Conservation (phyloP, 2,113 vertebrate genomes). For the Mobula birostris region DNA sequence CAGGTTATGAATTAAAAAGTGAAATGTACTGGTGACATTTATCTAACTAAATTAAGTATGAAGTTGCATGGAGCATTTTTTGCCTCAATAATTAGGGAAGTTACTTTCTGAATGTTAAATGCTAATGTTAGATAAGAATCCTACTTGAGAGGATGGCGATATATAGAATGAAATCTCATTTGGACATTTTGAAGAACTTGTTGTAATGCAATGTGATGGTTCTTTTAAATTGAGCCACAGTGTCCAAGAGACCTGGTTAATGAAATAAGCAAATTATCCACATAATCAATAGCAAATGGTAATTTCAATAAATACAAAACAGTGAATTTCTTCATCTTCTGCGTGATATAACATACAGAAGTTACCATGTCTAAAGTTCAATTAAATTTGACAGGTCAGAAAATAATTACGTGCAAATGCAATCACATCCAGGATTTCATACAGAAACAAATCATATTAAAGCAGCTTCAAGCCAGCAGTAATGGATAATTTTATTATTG, state of each 20-base stretch:
- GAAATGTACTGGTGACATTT: not conserved
- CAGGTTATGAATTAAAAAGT: not conserved
- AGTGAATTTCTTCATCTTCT: not conserved
- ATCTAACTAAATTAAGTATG: not conserved
- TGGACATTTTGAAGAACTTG: not conserved
- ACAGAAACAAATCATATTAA: slow-evolving; percentile 3
- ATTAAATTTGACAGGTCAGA: not conserved
- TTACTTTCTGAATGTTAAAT: not conserved
- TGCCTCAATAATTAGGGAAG: not conserved
- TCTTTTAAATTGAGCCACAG: not conserved
- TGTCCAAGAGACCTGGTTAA: not conserved
- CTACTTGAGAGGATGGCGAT: not conserved
- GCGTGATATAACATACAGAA: too few relatives aligned
- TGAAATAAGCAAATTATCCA: not conserved
- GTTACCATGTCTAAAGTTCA: not conserved
- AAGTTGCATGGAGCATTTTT: not conserved
- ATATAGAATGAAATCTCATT: not conserved
- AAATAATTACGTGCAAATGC: not conserved
- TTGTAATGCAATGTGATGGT: slow-evolving; percentile 7
- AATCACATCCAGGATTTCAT: not conserved
- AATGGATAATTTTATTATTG: slow-evolving; percentile 18
- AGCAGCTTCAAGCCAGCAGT: not conserved
- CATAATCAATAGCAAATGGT: not conserved
- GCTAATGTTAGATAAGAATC: slow-evolving; percentile 6
- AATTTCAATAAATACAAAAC: not conserved